Percentiles rank a stretch among this genome's conserved stretches.
These are phyloP conservation scores for Chloroclystis v-ata DNA, from an alignment of 2,888 invertebrate species.

Conservation along the genomic window DNA sequence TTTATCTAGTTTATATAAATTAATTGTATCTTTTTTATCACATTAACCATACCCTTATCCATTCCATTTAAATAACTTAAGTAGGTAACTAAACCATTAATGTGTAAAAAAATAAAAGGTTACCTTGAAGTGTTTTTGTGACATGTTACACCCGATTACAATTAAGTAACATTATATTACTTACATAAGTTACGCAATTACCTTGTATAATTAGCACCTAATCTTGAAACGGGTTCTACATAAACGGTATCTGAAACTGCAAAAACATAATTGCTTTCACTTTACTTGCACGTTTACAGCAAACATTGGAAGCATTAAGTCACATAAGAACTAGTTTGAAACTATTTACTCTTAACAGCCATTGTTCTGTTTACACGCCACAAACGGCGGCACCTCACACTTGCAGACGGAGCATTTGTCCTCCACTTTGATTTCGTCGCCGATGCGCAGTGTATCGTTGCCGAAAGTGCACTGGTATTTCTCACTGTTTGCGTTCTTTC, in stretches of 20 bases:
- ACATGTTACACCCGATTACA: no score
- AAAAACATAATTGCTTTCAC: no score
- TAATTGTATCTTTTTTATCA: conserved; percentile 5
- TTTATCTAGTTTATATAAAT: conserved; percentile 3
- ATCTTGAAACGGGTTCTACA: no score
- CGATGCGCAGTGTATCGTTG: conserved; percentile 58
- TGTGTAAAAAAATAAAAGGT: no score
- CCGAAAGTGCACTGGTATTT: conserved; percentile 58
- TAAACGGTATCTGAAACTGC: no score
- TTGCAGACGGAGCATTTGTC: conserved; percentile 62
- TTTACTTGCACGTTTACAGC: no score
- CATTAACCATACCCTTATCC: not conserved
- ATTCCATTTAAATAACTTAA: not conserved
- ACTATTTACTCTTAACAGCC: conserved; percentile 25
- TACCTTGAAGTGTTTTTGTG: no score
- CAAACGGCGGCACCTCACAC: conserved; percentile 67
- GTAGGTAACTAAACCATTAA: no score
- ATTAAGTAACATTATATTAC: no score
- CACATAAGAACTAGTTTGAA: not conserved
- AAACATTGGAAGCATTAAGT: no score
- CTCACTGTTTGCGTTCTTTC: conserved; percentile 33
- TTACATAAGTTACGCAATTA: no score
- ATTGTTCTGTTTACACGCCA: conserved; percentile 54
- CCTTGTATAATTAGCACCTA: no score
- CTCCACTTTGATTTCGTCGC: conserved; percentile 59